These are phyloP conservation scores for Oxytorus armatus DNA, from an alignment of 2,888 invertebrate genomes.

Conservation along the genomic window DNA sequence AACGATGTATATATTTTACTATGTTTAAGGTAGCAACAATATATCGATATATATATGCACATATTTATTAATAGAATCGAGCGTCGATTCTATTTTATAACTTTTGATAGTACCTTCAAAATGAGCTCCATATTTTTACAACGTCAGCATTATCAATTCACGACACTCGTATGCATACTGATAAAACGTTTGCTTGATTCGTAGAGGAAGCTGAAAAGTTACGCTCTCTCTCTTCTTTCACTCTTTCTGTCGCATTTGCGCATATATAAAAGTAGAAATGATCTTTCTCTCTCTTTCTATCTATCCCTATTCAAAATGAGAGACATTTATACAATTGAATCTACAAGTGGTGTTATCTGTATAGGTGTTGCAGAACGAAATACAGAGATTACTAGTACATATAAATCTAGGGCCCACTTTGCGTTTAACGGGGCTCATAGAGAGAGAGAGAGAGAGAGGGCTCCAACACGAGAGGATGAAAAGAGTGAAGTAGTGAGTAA, in stretches of 20 bases:
- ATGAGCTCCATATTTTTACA: slow-evolving; percentile 2
- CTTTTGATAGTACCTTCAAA: slow-evolving; percentile 3
- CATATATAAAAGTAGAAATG: no score
- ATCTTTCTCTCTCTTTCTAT: neutral
- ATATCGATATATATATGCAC: no score
- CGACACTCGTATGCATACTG: slow-evolving; percentile 1
- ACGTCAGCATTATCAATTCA: slow-evolving; percentile 15
- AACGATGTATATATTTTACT: neutral
- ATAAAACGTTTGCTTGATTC: neutral
- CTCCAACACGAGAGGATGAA: slow-evolving; percentile 16
- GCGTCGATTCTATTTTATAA: slow-evolving; percentile 9
- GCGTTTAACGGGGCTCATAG: slow-evolving; percentile 47
- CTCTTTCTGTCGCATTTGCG: no score
- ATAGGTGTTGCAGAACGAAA: slow-evolving; percentile 38
- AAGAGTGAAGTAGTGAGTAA: neutral
- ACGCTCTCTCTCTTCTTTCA: neutral
- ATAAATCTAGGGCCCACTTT: slow-evolving; percentile 51
- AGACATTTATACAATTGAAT: slow-evolving; percentile 62
- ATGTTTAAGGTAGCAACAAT: no score
- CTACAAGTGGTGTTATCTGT: slow-evolving; percentile 64
- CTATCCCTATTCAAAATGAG: slow-evolving; percentile 42
- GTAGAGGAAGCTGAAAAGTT: slow-evolving; percentile 16
- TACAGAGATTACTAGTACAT: slow-evolving; percentile 16
- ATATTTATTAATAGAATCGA: no score
- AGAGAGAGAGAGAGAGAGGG: slow-evolving; percentile 22